Base-by-base conservation (phyloP, 2,888 invertebrate genomes). In the Maniola hyperantus region DNA sequence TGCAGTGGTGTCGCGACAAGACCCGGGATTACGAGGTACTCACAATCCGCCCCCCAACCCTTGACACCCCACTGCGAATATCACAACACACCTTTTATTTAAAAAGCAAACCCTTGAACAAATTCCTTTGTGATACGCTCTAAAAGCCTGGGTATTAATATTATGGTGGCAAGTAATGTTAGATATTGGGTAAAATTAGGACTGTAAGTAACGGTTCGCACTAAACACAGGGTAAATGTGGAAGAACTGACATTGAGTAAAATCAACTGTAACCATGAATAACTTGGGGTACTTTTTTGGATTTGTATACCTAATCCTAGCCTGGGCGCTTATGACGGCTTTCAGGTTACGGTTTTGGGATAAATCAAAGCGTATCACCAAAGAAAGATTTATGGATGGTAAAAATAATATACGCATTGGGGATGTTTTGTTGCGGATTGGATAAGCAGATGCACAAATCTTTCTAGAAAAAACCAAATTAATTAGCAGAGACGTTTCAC, bases 1-100 rank as follows among this genome's bases (percentile, higher is more conserved):
- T 99, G 93, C 96, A 96, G 92, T 99, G 99, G 99, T 97, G 97
- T 94, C 97, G 97, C 93, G 96, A 97, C 94, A 98, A 98, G 95
- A 98, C 98, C 83, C 96, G 96, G 94, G 98, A 97, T 94, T 99
- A 99, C 93, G 96, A 98, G 97, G 99, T 98, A 96, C 81, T 74
- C 50, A 46, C 59, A 46, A 39, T 26, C 66, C 66, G 61, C 39
- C 55, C 53, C 53, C 15, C 36, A 18, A 53, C 44, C 57, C 42
- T 18, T 7, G 57, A 42, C 57, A 42, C 57, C 39, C 57, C 57
- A 18, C 42, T 58, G 57, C 57, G 50, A 13, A 26, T 20, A 50
- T 11, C 50, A 26, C 26, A 5, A 11, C 11, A 26, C 50, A 51
- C 50, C 50, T 11, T 26, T 11, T 7, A 18, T 15, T 18, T 48